These are phyloP conservation scores for Hyposmocoma kahamanoa DNA, from an alignment of 1,140 invertebrate species.

Conservation along the genomic window DNA sequence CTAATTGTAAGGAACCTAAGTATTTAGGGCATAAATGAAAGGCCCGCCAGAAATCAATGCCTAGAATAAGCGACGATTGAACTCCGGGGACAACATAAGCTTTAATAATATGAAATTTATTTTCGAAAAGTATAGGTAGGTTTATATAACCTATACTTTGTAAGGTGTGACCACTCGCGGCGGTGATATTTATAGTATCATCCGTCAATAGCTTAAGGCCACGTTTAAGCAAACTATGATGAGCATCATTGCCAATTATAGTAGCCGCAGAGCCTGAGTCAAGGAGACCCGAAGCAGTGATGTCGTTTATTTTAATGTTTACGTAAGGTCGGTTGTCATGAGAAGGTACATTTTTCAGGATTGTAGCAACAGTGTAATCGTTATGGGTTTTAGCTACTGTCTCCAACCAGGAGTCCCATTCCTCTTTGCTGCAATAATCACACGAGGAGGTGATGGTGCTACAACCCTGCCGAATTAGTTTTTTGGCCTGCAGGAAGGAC, in stretches of 20 bases:
- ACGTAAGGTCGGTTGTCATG: conserved; percentile 9
- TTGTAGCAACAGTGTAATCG: conserved; percentile 7
- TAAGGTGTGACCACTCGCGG: conserved; percentile 7
- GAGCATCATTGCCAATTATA: conserved; percentile 18
- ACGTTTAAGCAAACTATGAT: neutral
- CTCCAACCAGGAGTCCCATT: conserved; percentile 11
- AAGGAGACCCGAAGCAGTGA: conserved; percentile 9
- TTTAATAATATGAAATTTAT: conserved; percentile 11
- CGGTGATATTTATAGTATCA: neutral
- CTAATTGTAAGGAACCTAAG: too few species aligned
- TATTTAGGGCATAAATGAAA: conserved; percentile 12
- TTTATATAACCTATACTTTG: conserved; percentile 10
- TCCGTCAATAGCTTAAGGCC: neutral
- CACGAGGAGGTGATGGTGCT: too few species aligned
- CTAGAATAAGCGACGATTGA: conserved; percentile 4
- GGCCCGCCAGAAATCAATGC: conserved; percentile 12
- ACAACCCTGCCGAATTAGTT: conserved; percentile 13
- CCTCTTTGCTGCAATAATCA: too few species aligned
- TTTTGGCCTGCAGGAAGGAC: conserved; percentile 24
- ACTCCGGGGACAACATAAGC: conserved; percentile 13
- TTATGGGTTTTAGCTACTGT: conserved; percentile 6
- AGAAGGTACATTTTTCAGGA: conserved; percentile 5
- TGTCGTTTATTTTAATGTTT: conserved; percentile 4
- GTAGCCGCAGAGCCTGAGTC: conserved; percentile 19
- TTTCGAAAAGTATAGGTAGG: conserved; percentile 13